Conservation (phyloP, 2,797 vertebrate genomes). For the Basileuterus tristriatus region DNA sequence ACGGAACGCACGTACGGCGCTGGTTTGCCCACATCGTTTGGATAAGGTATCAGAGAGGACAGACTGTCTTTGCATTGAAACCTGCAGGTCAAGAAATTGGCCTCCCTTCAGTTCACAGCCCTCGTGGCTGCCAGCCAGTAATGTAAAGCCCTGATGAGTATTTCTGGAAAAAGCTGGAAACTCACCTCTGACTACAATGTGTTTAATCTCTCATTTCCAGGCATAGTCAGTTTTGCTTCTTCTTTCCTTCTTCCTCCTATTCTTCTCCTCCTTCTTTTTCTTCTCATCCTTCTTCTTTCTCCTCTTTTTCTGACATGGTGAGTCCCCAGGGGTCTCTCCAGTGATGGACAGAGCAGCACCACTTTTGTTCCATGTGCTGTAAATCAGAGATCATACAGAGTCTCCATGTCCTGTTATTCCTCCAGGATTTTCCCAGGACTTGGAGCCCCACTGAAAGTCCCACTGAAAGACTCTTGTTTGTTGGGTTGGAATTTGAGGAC, state of each 20-base stretch:
- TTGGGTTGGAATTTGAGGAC: neutral
- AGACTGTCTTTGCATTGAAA: constrained; percentile 44
- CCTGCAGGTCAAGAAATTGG: constrained; percentile 36
- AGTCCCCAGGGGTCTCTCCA: neutral
- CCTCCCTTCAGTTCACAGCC: constrained; percentile 20
- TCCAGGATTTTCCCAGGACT: neutral
- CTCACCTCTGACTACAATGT: neutral
- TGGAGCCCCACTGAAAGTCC: neutral
- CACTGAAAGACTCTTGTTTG: neutral
- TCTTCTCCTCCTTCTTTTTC: neutral
- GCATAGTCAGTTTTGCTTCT: neutral
- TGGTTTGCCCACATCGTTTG: constrained; percentile 39
- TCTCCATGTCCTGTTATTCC: neutral
- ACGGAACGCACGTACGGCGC: neutral
- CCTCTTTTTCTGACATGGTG: neutral
- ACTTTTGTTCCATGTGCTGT: neutral
- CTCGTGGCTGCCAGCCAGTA: constrained; percentile 14
- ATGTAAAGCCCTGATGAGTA: constrained; percentile 41
- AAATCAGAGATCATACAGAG: neutral
- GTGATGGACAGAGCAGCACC: neutral
- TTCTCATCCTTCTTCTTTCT: neutral
- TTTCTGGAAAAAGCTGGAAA: constrained; percentile 48
- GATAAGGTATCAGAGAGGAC: constrained; percentile 48
- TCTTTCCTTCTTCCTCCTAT: neutral
- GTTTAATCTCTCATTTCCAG: neutral